Conservation (phyloP, 2,113 vertebrate genomes). For the Oceanites oceanicus region DNA sequence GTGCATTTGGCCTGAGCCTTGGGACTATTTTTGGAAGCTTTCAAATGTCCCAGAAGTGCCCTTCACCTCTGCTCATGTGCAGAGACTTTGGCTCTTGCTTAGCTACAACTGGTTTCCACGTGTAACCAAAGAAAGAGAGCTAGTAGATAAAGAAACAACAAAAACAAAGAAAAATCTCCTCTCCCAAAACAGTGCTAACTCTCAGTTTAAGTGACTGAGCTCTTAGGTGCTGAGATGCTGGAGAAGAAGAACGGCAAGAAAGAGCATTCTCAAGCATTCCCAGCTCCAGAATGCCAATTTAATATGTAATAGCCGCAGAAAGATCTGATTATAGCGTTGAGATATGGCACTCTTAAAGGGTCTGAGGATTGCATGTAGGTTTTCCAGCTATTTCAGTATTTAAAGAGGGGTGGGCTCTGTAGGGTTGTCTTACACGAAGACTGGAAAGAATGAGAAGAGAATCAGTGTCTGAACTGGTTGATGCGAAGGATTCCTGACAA, state of each 20-base stretch:
- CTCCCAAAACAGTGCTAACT: neutral
- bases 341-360: neutral
- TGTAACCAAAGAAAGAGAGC: neutral
- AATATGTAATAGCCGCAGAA: neutral
- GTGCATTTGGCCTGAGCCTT: neutral
- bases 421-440: neutral
- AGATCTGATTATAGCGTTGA: neutral
- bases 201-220: neutral
- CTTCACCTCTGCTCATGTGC: neutral
- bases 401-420: neutral
- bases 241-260: neutral
- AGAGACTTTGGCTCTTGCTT: neutral
- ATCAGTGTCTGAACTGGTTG: neutral
- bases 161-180: neutral
- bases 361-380: neutral
- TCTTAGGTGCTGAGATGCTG: neutral
- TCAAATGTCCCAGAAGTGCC: neutral
- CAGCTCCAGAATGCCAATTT: neutral
- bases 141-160: neutral
- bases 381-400: neutral
- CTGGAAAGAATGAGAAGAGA: neutral
- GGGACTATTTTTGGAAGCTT: conserved; percentile 14
- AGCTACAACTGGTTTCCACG: neutral
- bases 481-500: neutral
- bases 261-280: neutral